phyloP scores from a whole-genome alignment of 2,113 vertebrate species.

The Dryoscopus gambensis region DNA sequence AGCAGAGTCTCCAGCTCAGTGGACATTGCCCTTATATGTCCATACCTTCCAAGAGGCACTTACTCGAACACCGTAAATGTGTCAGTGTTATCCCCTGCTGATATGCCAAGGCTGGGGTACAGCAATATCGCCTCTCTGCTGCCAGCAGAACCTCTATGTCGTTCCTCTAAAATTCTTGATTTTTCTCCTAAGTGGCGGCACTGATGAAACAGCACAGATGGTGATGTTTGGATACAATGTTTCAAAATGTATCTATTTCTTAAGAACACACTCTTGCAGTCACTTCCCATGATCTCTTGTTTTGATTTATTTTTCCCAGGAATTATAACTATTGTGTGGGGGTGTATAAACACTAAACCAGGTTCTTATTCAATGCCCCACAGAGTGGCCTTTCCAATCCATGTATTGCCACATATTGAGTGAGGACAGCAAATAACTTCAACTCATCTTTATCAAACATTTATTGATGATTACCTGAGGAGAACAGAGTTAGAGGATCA shows the following conservation, averaged over 20 bases:
- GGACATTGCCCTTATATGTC: fast-evolving
- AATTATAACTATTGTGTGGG: not conserved
- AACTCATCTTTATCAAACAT: not conserved
- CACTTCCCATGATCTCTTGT: not conserved
- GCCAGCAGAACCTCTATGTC: fast-evolving
- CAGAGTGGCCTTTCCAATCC: not conserved
- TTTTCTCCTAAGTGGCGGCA: not conserved
- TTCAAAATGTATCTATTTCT: not conserved
- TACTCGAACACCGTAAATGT: not conserved
- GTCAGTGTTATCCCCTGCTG: not conserved
- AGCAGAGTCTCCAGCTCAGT: not conserved
- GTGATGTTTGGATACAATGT: not conserved
- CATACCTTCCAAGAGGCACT: not conserved
- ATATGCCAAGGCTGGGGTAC: not conserved
- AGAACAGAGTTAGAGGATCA: not conserved
- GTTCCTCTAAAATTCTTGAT: not conserved
- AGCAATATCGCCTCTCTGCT: not conserved
- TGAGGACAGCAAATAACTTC: not conserved
- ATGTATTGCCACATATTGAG: not conserved
- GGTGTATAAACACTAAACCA: not conserved
- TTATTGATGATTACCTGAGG: not conserved
- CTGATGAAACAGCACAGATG: not conserved
- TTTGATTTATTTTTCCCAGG: not conserved
- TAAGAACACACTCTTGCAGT: not conserved
- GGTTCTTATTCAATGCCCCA: not conserved